phyloP scores from a whole-genome alignment of 2,888 invertebrate genomes.

The Synergus japonicus region DNA sequence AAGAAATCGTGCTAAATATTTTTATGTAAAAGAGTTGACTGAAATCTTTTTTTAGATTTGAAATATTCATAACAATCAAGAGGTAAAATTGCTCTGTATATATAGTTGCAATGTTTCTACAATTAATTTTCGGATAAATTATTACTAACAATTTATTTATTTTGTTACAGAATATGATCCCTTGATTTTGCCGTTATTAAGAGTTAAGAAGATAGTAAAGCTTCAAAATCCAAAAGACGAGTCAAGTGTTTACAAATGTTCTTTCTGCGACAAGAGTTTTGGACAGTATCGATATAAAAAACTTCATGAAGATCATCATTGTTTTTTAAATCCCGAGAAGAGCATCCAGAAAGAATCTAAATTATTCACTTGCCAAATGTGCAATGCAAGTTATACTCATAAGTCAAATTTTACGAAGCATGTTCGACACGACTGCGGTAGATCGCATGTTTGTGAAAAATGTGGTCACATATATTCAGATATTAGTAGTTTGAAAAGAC shows the following conservation, averaged over 20 bases:
- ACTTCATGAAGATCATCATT: not conserved
- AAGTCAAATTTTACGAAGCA: not conserved
- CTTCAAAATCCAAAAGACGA: not conserved
- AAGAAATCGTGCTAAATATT: not conserved
- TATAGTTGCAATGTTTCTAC: not conserved
- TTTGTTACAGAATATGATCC: not conserved
- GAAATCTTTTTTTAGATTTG: too few species aligned
- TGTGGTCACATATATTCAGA: constrained; percentile 6
- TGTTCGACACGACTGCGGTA: not conserved
- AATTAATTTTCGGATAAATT: not conserved
- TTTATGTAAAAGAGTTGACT: too few species aligned
- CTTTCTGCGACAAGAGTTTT: not conserved
- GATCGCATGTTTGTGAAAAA: constrained; percentile 2
- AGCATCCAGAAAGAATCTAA: not conserved
- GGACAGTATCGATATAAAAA: not conserved
- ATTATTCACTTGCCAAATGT: not conserved
- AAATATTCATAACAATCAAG: too few species aligned
- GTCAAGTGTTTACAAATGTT: not conserved
- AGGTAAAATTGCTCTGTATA: too few species aligned
- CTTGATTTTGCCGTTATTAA: not conserved
- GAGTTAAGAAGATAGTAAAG: not conserved
- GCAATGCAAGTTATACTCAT: not conserved
- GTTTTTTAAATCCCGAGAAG: not conserved
- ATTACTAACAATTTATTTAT: not conserved
- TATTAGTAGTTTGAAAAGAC: constrained; percentile 8